Conservation (phyloP, 2,113 vertebrate species). For the Elaphurus davidianus region DNA sequence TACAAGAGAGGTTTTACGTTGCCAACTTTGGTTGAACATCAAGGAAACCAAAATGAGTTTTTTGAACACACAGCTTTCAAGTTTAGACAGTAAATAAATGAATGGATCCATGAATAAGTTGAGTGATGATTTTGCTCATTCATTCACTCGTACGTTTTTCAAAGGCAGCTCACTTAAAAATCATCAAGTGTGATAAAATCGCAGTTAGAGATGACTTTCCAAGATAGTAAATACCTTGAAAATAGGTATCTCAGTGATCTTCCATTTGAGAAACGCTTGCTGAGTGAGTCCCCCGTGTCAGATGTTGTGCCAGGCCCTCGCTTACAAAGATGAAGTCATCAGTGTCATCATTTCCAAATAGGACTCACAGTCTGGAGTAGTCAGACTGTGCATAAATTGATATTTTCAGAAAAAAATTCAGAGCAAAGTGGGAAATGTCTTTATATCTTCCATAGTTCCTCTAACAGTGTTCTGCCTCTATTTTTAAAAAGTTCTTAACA, state of each 20-base stretch:
- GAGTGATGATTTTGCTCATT: conserved; percentile 26
- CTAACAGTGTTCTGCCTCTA: background rate
- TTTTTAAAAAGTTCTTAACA: background rate
- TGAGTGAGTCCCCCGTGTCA: background rate
- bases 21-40: conserved; percentile 12
- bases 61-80: background rate
- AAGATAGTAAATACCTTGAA: background rate
- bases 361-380: background rate
- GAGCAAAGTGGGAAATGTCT: background rate
- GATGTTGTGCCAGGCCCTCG: background rate
- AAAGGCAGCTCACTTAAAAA: background rate
- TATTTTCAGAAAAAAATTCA: background rate
- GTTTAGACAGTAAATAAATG: background rate
- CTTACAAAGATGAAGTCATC: background rate
- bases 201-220: background rate
- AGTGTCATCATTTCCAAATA: background rate
- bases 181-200: background rate
- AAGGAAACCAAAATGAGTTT: background rate
- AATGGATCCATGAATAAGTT: background rate
- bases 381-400: background rate
- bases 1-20: background rate
- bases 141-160: conserved; percentile 37
- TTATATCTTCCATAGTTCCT: background rate
- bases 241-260: background rate
- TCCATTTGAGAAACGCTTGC: background rate